A percentile compares a stretch with the other conserved stretches of the same genome.
Evolutionary conservation across 2,888 invertebrate species (phyloP).

Genomic region (Unio delphinus): DNA sequence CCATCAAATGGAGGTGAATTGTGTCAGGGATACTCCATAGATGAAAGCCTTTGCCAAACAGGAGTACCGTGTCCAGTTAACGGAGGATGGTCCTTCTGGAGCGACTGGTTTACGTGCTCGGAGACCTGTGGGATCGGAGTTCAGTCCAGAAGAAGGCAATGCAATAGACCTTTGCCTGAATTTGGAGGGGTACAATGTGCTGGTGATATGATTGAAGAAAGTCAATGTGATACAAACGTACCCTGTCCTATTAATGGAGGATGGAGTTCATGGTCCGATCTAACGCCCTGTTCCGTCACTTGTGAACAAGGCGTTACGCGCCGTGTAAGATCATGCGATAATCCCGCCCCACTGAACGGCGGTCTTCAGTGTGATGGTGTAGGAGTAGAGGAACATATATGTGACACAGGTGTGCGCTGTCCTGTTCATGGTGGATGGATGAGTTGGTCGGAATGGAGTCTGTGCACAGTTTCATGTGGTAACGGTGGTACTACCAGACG

Average conservation of each 20-base stretch:
- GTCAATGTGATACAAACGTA: slow-evolving; percentile 12
- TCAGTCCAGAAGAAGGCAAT: slow-evolving; percentile 15
- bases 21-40: slow-evolving; percentile 8
- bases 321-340: slow-evolving; percentile 20
- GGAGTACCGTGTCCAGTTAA: slow-evolving; percentile 11
- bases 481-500: background rate
- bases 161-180: slow-evolving; percentile 25
- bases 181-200: slow-evolving; percentile 23
- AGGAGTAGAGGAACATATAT: slow-evolving; percentile 4
- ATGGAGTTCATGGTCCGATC: slow-evolving; percentile 18
- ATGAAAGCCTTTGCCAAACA: slow-evolving; percentile 8
- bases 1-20: slow-evolving; percentile 16
- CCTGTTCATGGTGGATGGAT: slow-evolving; percentile 28
- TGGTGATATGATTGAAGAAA: slow-evolving; percentile 4
- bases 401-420: slow-evolving; percentile 22
- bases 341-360: slow-evolving; percentile 19
- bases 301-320: slow-evolving; percentile 14
- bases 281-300: slow-evolving; percentile 5
- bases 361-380: slow-evolving; percentile 21
- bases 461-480: slow-evolving; percentile 12
- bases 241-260: slow-evolving; percentile 18
- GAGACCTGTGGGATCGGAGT: slow-evolving; percentile 20
- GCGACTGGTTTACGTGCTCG: slow-evolving; percentile 9
- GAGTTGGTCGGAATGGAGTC: slow-evolving; percentile 14
- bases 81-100: slow-evolving; percentile 24